These are phyloP conservation scores for Eulemur coronatus DNA, from an alignment of 2,797 vertebrate genomes.

Conservation along the genomic window DNA sequence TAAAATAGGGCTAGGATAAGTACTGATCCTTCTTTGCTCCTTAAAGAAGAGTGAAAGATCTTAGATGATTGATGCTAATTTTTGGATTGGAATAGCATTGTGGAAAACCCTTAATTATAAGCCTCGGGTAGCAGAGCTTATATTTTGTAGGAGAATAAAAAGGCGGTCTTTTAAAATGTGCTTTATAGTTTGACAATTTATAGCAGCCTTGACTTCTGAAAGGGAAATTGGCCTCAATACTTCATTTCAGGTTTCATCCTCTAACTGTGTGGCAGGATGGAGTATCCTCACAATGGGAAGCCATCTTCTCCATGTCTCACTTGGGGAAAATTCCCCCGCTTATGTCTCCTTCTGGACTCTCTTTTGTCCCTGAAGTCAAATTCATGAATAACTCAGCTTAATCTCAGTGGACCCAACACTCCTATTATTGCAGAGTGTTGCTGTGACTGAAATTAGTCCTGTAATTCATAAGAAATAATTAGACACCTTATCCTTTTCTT, in stretches of 20 bases:
- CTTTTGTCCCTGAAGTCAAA: neutral
- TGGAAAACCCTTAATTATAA: neutral
- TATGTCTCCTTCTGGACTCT: neutral
- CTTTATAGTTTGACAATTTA: neutral
- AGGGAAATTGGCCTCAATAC: neutral
- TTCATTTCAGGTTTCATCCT: neutral
- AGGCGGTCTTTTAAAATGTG: neutral
- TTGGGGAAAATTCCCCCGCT: neutral
- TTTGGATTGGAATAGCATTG: neutral
- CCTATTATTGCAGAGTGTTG: neutral
- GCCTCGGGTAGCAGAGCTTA: neutral
- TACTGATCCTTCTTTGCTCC: neutral
- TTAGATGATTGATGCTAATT: neutral
- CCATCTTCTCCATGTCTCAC: neutral
- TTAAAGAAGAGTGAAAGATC: neutral
- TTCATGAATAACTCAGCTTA: neutral
- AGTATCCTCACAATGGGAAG: neutral
- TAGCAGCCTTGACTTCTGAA: constrained; percentile 11
- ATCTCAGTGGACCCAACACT: neutral
- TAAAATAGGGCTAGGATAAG: neutral
- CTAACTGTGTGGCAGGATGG: neutral
- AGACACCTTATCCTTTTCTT: neutral
- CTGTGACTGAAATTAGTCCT: constrained; percentile 17
- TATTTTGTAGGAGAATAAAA: neutral
- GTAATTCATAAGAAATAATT: constrained; percentile 30